Percentiles rank a stretch among this genome's conserved stretches.
These are phyloP conservation scores for Rhabdophis nuchalis DNA, from an alignment of 2,797 vertebrate genomes.

Conservation along the genomic window DNA sequence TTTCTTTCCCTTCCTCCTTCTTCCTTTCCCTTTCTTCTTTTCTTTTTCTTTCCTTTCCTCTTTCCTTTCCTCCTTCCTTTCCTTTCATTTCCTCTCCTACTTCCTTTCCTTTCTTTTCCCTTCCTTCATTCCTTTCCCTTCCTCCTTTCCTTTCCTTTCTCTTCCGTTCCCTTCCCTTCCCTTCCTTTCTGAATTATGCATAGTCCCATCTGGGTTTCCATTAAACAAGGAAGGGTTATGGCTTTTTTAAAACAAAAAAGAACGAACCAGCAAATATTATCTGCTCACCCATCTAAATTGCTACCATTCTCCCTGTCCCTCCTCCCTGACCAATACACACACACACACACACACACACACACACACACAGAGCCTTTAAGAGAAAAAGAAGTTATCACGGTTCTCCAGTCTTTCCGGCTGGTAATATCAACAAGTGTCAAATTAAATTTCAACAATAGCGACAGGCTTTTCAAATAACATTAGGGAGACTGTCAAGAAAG, in stretches of 20 bases:
- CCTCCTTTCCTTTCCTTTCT: no score
- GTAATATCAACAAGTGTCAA: slow-evolving; percentile 55
- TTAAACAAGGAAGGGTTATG: background rate
- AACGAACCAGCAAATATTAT: background rate
- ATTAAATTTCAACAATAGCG: slow-evolving; percentile 29
- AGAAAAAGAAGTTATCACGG: background rate
- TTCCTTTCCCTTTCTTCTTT: no score
- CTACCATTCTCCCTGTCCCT: background rate
- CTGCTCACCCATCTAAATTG: background rate
- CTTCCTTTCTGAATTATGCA: background rate
- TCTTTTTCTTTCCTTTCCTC: no score
- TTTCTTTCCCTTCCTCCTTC: no score
- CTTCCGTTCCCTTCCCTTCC: no score
- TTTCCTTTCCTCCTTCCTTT: no score
- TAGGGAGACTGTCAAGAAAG: slow-evolving; percentile 48
- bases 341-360: no score
- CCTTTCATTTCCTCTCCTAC: no score
- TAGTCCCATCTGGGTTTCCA: background rate
- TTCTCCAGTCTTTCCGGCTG: slow-evolving; percentile 39
- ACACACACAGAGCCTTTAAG: no score
- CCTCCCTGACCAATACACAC: background rate
- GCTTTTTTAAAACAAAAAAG: background rate
- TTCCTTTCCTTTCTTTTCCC: no score
- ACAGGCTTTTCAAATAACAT: slow-evolving; percentile 18
- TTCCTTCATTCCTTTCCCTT: accelerated